Conservation (phyloP, 23 tunicate species). For the Styela plicata region DNA sequence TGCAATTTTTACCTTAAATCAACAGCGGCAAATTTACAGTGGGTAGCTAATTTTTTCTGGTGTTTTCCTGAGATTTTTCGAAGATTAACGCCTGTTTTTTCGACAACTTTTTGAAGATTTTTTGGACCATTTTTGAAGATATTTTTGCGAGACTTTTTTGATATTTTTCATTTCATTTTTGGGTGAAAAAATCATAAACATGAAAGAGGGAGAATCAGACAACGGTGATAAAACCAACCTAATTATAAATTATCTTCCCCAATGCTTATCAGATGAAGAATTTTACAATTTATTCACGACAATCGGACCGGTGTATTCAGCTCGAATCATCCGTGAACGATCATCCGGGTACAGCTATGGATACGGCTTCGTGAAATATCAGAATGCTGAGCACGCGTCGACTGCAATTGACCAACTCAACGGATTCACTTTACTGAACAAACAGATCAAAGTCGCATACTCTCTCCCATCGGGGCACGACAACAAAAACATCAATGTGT, state of each 20-base stretch:
- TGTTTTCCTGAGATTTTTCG: not conserved
- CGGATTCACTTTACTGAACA: constrained; percentile 47
- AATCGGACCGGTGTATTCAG: constrained; percentile 63
- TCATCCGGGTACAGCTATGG: constrained; percentile 82
- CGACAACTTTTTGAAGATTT: not conserved
- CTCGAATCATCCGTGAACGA: constrained; percentile 84
- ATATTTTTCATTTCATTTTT: not conserved
- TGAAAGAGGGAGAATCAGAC: constrained; percentile 12
- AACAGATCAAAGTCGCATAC: constrained; percentile 86
- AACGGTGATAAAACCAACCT: constrained; percentile 56
- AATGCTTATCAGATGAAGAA: constrained; percentile 71
- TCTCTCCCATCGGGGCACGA: constrained; percentile 80
- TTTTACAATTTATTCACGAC: constrained; percentile 56
- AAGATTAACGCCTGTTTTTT: not conserved
- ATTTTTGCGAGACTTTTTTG: not conserved
- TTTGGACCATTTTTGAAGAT: not conserved
- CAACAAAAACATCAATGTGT: constrained; percentile 83
- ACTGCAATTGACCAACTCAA: constrained; percentile 75
- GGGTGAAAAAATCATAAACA: not conserved
- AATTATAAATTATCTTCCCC: constrained; percentile 92
- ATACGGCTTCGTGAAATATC: constrained; percentile 87
- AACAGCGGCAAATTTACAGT: not conserved
- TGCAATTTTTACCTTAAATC: not conserved
- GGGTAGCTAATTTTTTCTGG: not conserved
- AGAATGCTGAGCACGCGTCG: constrained; percentile 64